Conservation (phyloP, 1,140 invertebrate genomes). For the Tenebrio molitor region DNA sequence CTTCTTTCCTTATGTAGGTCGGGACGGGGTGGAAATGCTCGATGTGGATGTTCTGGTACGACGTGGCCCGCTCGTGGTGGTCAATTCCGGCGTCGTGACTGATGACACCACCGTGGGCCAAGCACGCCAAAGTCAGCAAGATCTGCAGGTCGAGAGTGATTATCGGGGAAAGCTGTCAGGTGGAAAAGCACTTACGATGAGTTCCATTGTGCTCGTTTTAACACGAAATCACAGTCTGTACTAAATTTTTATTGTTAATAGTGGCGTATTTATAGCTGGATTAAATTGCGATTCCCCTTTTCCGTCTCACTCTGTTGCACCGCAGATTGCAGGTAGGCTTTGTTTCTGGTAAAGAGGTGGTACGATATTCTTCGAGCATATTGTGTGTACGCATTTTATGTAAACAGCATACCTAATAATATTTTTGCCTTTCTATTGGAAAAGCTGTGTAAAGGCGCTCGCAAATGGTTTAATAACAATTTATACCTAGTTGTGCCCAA, state of each 20-base stretch:
- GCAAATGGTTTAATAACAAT: background rate
- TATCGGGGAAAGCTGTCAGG: constrained; percentile 6
- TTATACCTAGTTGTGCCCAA: too few relatives aligned
- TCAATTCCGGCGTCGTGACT: constrained; percentile 39
- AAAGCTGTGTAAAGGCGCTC: constrained; percentile 2
- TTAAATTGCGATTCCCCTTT: background rate
- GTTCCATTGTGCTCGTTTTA: constrained; percentile 31
- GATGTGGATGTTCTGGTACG: constrained; percentile 76
- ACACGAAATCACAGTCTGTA: background rate
- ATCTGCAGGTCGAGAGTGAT: background rate
- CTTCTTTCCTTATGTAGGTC: constrained; percentile 76
- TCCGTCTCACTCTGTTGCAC: background rate
- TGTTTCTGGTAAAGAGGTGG: constrained; percentile 11
- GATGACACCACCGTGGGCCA: constrained; percentile 42
- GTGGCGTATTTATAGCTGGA: constrained; percentile 9
- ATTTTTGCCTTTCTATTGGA: constrained; percentile 19
- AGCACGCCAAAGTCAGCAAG: background rate
- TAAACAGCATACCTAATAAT: constrained; percentile 7
- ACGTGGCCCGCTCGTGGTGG: constrained; percentile 74
- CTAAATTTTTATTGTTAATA: constrained; percentile 34
- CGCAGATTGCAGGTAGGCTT: background rate
- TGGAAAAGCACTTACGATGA: constrained; percentile 17
- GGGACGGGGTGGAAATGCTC: constrained; percentile 76
- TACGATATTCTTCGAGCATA: background rate
- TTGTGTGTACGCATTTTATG: constrained; percentile 35